Conservation (phyloP, 2,888 invertebrate species). For the Palloptera scutellata region DNA sequence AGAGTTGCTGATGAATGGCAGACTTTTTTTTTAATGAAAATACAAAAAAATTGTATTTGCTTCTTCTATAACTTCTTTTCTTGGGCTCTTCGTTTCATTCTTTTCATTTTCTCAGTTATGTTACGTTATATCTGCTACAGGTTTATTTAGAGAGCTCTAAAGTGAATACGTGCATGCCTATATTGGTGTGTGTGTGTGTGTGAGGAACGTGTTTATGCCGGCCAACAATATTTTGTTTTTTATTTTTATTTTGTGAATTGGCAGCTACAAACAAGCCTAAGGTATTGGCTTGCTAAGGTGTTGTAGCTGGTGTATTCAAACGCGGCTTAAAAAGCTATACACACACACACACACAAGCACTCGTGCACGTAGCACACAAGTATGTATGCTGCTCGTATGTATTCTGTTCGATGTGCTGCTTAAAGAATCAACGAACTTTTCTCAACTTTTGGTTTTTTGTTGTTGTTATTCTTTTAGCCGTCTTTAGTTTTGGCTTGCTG, state of each 20-base stretch:
- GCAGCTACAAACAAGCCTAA: not conserved
- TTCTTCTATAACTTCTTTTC: not conserved
- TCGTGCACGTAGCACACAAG: not conserved
- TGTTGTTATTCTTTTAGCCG: not conserved
- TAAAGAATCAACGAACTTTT: constrained; percentile 49
- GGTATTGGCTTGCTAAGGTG: not conserved
- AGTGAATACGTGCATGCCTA: too few species aligned
- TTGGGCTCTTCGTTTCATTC: constrained; percentile 1
- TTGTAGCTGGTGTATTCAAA: constrained; percentile 14
- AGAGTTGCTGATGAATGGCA: too few species aligned
- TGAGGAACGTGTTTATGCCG: constrained; percentile 38
- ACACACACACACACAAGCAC: constrained; percentile 1
- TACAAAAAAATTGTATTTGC: too few species aligned
- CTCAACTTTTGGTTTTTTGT: constrained; percentile 28
- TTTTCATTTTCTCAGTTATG: constrained; percentile 22
- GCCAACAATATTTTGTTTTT: constrained; percentile 39
- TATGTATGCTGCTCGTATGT: not conserved
- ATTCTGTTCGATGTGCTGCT: constrained; percentile 22
- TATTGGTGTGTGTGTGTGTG: too few species aligned
- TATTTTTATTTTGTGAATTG: constrained; percentile 22
- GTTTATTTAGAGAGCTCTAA: too few species aligned
- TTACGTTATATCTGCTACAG: too few species aligned
- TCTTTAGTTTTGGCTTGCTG: not conserved
- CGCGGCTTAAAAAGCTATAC: constrained; percentile 18
- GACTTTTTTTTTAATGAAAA: too few species aligned